Evolutionary conservation across 2,113 vertebrate species (phyloP).

Genomic region (Heterochromis multidens): DNA sequence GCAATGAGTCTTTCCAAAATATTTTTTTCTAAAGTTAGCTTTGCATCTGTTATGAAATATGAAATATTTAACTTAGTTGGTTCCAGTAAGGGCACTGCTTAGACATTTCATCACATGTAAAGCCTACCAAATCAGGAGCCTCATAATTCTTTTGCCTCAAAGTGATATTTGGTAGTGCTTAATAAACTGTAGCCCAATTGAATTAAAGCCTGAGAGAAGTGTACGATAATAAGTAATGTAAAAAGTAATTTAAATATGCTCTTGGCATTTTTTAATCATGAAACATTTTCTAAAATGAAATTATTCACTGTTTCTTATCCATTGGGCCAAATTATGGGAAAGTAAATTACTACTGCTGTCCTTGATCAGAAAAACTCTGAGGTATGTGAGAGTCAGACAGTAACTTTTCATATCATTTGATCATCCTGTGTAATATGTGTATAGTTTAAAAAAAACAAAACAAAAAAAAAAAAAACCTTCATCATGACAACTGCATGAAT

Average conservation of each 20-base stretch:
- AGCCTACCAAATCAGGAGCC: background rate
- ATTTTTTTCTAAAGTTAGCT: background rate
- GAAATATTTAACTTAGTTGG: background rate
- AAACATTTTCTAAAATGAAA: background rate
- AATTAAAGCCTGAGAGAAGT: background rate
- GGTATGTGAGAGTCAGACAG: conserved; percentile 11
- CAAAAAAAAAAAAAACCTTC: background rate
- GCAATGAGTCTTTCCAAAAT: background rate
- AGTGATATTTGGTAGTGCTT: background rate
- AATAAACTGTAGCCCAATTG: background rate
- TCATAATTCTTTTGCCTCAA: background rate
- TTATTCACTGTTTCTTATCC: background rate
- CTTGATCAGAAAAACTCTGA: background rate
- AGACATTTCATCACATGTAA: background rate
- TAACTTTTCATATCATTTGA: conserved; percentile 13
- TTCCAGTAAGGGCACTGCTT: background rate
- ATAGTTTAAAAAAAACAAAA: background rate
- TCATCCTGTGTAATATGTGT: background rate
- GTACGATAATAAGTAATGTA: background rate
- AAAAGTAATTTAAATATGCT: background rate
- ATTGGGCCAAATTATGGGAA: background rate
- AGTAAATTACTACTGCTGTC: background rate
- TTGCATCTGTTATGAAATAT: background rate
- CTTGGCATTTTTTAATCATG: background rate
- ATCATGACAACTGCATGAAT: background rate